Evolutionary conservation across 2,113 vertebrate genomes (phyloP), one percentile per base, ranked within the genome.

Genomic region (Mellivora capensis): DNA sequence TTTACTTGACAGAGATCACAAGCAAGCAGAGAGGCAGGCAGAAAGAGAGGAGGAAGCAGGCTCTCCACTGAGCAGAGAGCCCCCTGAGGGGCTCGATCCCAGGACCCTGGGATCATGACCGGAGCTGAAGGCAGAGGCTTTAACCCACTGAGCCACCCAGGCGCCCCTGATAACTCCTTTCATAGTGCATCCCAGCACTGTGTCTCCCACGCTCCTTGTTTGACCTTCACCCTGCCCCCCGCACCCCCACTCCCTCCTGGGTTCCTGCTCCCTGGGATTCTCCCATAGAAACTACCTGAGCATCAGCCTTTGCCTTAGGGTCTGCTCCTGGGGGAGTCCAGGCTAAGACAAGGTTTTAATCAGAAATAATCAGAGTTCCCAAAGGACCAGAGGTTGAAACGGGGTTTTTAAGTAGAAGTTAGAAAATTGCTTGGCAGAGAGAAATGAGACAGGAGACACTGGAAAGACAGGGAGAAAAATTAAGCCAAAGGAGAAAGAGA

Each of bases 391-490:
- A 72, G 21, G 61, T 71, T 82, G 27, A 37, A 96, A 49, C n/a
- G 21, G 62, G 17, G 34, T 25, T 93, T 97, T 93, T 20, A 80
- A 97, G 86, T 83, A 84, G 80, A 61, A 93, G 95, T 93, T 27
- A 96, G 96, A 94, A 94, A 97, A 91, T 17, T 67, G 57, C 47
- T 47, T 97, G 96, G 91, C 97, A 98, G 93, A 97, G 96, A 98
- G 83, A 95, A 98, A 98, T 97, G 91, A 67, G 74, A 64, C 42
- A 15, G 82, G 44, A 52, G 79, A 29, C 52, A 64, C 44, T 2
- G 14, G 82, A 80, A 87, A 97, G 98, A 98, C 96, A 98, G 86
- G 91, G 91, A 96, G 97, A 96, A 90, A 97, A 97, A 97, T 98
- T 92, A 98, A 98, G 91, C 93, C 54, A 13, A 87, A 67, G 76